A percentile compares a stretch with the other conserved stretches of the same genome.
phyloP scores from a whole-genome alignment of 2,113 vertebrate species.

The Recurvirostra avosetta region DNA sequence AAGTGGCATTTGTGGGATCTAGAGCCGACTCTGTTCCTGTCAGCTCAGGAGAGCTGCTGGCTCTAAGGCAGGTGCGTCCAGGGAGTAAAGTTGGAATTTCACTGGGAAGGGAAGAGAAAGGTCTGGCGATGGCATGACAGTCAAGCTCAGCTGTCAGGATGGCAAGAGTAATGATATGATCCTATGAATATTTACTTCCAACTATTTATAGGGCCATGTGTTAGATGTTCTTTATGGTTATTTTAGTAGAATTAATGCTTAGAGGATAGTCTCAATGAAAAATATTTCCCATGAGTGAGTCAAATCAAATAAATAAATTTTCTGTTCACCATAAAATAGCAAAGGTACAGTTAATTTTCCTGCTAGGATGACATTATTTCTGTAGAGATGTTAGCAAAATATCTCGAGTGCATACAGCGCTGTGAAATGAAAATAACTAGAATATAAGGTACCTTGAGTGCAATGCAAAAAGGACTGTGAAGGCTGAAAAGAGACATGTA shows the following conservation, averaged over 20 bases:
- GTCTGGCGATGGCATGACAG: not conserved
- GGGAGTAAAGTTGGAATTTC: not conserved
- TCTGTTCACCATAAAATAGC: not conserved
- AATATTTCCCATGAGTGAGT: not conserved
- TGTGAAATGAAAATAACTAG: conserved; percentile 10
- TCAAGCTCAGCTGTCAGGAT: not conserved
- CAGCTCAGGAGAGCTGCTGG: not conserved
- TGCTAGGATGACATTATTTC: not conserved
- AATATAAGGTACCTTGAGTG: not conserved
- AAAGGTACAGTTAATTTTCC: conserved; percentile 2
- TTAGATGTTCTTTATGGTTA: not conserved
- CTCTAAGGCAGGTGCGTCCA: not conserved
- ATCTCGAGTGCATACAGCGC: not conserved
- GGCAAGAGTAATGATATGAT: not conserved
- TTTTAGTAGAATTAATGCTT: conserved; percentile 17
- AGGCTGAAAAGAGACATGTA: not conserved
- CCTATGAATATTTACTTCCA: not conserved
- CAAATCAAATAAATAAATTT: conserved; percentile 46
- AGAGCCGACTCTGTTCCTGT: not conserved
- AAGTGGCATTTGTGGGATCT: not conserved
- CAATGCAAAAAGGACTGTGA: not conserved
- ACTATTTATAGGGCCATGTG: not conserved
- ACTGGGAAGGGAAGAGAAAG: not conserved
- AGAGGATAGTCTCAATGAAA: not conserved
- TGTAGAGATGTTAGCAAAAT: not conserved